Evolutionary conservation across 2,797 vertebrate species (phyloP).

Genomic region (Xiphorhynchus erythropygius): DNA sequence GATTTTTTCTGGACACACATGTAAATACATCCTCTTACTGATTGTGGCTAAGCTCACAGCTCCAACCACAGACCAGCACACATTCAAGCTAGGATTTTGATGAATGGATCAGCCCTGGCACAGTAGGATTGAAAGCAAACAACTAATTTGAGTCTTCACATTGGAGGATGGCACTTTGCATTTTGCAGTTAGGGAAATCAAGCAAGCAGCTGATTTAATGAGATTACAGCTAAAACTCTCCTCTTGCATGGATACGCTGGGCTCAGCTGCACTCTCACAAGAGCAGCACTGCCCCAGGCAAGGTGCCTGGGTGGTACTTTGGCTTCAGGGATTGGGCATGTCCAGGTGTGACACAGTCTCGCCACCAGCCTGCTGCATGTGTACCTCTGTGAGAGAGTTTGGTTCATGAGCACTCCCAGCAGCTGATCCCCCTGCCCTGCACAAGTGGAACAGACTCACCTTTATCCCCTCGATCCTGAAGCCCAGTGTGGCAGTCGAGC

Average conservation of each 20-base stretch:
- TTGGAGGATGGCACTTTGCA: neutral
- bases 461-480: conserved; percentile 98
- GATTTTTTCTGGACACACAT: neutral
- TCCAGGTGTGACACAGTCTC: rapidly evolving
- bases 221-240: neutral
- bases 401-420: too few relatives aligned
- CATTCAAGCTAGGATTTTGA: neutral
- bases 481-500: conserved; percentile 92
- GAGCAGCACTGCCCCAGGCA: rapidly evolving
- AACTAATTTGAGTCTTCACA: neutral
- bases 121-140: neutral
- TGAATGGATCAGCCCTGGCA: neutral
- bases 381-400: neutral
- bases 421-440: neutral
- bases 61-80: neutral
- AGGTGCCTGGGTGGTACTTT: neutral
- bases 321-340: neutral
- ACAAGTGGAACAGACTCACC: conserved; percentile 72
- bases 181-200: neutral
- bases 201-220: neutral
- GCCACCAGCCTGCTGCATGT: neutral
- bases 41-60: neutral
- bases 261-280: neutral
- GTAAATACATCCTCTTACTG: neutral
- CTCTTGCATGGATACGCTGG: neutral